A percentile compares a stretch with the other conserved stretches of the same genome.
phyloP scores from a whole-genome alignment of 2,113 vertebrate genomes.

The human (Homo sapiens) region DNA sequence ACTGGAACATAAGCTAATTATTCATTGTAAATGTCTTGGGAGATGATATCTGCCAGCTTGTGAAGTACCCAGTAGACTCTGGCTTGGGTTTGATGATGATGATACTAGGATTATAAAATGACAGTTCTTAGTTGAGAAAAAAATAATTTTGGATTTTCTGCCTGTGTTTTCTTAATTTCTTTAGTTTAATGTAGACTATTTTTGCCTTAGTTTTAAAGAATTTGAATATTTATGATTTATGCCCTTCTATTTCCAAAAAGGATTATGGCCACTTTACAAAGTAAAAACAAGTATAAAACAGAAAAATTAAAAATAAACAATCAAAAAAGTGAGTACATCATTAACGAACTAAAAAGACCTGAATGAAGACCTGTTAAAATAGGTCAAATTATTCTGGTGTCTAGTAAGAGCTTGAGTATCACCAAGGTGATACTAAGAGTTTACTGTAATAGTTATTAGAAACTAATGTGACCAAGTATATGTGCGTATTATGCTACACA shows the following conservation, averaged over 20 bases:
- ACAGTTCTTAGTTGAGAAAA: not conserved
- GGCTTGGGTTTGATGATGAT: not conserved
- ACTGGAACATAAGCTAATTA: constrained; percentile 37
- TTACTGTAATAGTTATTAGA: not conserved
- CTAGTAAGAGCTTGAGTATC: not conserved
- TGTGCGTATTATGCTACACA: not conserved
- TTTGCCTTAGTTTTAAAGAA: constrained; percentile 5
- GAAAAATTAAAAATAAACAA: constrained; percentile 24
- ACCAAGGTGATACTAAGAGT: not conserved
- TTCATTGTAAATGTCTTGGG: constrained; percentile 53
- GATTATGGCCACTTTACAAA: not conserved
- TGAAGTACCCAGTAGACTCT: constrained; percentile 22
- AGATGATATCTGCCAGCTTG: constrained; percentile 16
- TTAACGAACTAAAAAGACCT: not conserved
- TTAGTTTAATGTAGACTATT: not conserved
- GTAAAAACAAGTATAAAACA: not conserved
- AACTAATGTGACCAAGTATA: not conserved
- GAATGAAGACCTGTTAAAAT: not conserved
- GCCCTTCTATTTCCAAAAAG: constrained; percentile 6
- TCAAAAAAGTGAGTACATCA: not conserved
- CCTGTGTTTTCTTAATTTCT: not conserved
- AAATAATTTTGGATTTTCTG: constrained; percentile 11
- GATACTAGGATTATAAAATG: constrained; percentile 24
- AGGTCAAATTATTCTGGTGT: not conserved
- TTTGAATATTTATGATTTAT: not conserved